These are phyloP conservation scores for Embiotoca jacksoni DNA, from an alignment of 2,113 vertebrate species.

Conservation along the genomic window DNA sequence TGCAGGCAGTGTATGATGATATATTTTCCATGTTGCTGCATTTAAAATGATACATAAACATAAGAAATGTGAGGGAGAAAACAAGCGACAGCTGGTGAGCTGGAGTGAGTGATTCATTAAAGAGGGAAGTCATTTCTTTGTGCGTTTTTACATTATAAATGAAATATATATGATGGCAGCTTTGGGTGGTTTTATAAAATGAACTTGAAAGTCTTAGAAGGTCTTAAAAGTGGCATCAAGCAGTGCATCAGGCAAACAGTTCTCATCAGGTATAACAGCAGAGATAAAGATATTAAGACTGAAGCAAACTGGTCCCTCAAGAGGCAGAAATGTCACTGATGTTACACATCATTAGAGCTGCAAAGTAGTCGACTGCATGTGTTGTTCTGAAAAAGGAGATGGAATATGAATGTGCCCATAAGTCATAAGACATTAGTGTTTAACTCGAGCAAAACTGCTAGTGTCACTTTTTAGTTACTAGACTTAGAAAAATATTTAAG, in stretches of 20 bases:
- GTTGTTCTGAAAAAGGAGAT: conserved; percentile 9
- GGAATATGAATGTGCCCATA: conserved; percentile 13
- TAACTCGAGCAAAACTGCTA: conserved; percentile 23
- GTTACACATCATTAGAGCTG: conserved; percentile 51
- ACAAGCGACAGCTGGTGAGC: not conserved
- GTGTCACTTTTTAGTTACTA: not conserved
- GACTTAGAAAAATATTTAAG: not conserved
- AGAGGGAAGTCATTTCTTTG: not conserved
- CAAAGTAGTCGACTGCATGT: conserved; percentile 25
- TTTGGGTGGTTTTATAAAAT: conserved; percentile 13
- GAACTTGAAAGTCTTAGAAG: not conserved
- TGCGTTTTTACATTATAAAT: conserved; percentile 16
- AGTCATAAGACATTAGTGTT: conserved; percentile 23
- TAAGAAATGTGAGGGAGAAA: conserved; percentile 5
- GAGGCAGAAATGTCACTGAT: conserved; percentile 49
- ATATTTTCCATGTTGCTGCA: conserved; percentile 1
- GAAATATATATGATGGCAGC: not conserved
- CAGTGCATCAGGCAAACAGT: conserved; percentile 6
- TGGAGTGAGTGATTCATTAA: conserved; percentile 4
- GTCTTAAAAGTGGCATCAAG: conserved; percentile 20
- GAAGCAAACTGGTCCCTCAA: conserved; percentile 16
- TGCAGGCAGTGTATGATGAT: too few relatives aligned
- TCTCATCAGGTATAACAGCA: conserved; percentile 31
- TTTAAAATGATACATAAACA: not conserved
- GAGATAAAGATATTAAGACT: conserved; percentile 49